phyloP scores from a whole-genome alignment of 2,113 vertebrate genomes.

The Struthidea cinerea region DNA sequence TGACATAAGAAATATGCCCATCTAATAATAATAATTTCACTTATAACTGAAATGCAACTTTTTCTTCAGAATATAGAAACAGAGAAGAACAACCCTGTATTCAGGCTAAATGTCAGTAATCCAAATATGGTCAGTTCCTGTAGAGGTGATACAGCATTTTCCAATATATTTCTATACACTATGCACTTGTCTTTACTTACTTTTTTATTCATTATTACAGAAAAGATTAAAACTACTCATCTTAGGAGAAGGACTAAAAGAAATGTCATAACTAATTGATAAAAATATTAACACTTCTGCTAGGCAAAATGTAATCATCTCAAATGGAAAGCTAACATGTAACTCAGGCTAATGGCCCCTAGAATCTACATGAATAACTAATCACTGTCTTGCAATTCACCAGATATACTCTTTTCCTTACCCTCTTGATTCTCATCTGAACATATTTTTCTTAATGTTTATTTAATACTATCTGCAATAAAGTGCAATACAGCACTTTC shows the following conservation, averaged over 20 bases:
- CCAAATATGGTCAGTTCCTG: background rate
- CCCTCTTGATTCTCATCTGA: background rate
- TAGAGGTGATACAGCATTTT: background rate
- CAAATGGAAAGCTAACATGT: background rate
- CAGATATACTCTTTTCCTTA: background rate
- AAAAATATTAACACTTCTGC: background rate
- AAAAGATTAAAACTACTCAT: background rate
- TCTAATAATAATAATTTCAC: background rate
- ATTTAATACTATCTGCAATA: background rate
- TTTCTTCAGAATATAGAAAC: background rate
- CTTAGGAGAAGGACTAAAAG: background rate
- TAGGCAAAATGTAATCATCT: background rate
- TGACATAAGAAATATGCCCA: background rate
- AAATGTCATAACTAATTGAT: background rate
- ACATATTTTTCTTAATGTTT: background rate
- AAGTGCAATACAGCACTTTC: background rate
- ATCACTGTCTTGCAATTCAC: background rate
- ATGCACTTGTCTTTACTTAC: background rate
- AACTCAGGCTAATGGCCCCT: background rate
- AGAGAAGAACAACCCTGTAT: background rate
- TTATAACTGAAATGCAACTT: background rate
- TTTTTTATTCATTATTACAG: background rate
- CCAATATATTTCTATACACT: background rate
- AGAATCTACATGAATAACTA: background rate
- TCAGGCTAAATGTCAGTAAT: background rate